These are phyloP conservation scores for Saccopteryx bilineata DNA, from an alignment of 2,113 vertebrate genomes.

Conservation along the genomic window DNA sequence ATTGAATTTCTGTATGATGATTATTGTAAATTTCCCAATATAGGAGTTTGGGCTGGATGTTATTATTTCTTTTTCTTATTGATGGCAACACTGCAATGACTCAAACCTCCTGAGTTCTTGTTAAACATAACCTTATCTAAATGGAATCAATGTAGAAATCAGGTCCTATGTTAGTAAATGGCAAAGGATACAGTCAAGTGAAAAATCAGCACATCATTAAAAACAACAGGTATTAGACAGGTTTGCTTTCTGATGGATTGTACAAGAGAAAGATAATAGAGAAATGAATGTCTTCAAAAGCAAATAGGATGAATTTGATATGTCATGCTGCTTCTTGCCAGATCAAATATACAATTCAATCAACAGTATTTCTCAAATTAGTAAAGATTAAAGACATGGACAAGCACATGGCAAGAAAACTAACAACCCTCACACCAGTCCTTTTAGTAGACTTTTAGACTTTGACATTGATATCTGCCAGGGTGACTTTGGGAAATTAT, in stretches of 20 bases:
- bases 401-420: background rate
- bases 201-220: background rate
- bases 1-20: background rate
- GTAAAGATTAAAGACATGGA: conserved; percentile 38
- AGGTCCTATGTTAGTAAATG: background rate
- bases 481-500: background rate
- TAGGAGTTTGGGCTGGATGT: background rate
- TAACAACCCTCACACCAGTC: background rate
- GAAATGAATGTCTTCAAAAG: background rate
- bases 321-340: conserved; percentile 8
- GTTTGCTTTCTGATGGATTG: conserved; percentile 23
- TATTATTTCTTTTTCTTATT: conserved; percentile 27
- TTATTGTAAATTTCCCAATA: background rate
- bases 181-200: background rate
- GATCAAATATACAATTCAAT: background rate
- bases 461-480: background rate
- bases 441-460: background rate
- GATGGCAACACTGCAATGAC: background rate
- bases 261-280: background rate
- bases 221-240: background rate
- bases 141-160: background rate
- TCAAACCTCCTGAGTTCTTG: background rate
- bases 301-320: background rate
- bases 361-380: conserved; percentile 51
- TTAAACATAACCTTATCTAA: conserved; percentile 26